phyloP scores from a whole-genome alignment of 2,888 invertebrate species.

The Tryphoninae sp. region DNA sequence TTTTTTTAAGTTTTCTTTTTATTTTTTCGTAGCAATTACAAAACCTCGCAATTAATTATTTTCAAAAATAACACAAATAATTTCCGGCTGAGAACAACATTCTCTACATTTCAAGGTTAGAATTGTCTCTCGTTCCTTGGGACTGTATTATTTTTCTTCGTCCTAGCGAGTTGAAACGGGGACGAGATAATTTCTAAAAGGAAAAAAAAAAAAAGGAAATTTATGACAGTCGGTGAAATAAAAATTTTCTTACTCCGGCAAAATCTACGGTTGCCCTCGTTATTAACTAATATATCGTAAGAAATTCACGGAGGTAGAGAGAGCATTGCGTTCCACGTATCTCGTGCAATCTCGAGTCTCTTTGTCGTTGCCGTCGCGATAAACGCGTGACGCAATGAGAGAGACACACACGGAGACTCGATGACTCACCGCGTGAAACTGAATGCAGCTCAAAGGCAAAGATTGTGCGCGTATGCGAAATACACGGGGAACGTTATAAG shows the following conservation, averaged over 20 bases:
- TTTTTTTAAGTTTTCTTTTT: background rate
- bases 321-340: constrained; percentile 17
- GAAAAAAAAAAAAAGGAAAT: background rate
- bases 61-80: background rate
- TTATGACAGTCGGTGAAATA: background rate
- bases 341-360: constrained; percentile 43
- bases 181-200: background rate
- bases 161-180: background rate
- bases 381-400: constrained; percentile 57
- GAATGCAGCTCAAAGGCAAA: constrained; percentile 25
- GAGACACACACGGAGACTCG: constrained; percentile 32
- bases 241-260: background rate
- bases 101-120: constrained; percentile 8
- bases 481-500: constrained; percentile 39
- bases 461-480: background rate
- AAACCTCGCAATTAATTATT: background rate
- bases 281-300: constrained; percentile 12
- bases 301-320: constrained; percentile 15
- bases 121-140: background rate
- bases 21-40: constrained; percentile 1
- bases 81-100: background rate
- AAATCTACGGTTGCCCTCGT: background rate
- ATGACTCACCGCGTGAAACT: constrained; percentile 64
- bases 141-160: background rate
- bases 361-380: constrained; percentile 35